These are phyloP conservation scores for Corella eumyota DNA, from an alignment of 23 tunicate species.

Conservation along the genomic window DNA sequence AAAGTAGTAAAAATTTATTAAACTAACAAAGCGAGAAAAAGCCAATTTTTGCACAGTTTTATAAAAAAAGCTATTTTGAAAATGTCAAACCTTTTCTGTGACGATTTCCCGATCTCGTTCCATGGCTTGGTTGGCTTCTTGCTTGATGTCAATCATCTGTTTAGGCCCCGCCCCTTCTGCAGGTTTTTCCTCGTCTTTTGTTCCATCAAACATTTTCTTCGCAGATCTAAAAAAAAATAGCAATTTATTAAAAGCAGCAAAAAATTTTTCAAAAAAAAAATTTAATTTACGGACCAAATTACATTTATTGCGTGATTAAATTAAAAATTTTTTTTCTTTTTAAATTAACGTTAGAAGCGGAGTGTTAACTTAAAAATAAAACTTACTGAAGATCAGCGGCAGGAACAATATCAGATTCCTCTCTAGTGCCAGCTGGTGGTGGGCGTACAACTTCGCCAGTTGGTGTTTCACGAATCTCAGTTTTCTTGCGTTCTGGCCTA, in stretches of 20 bases:
- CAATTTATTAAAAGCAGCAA: too few relatives aligned
- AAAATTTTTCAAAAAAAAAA: too few relatives aligned
- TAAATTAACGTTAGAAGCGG: too few relatives aligned
- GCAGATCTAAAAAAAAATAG: conserved; percentile 36
- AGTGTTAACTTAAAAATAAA: not conserved
- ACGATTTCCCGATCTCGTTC: conserved; percentile 35
- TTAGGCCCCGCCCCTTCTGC: conserved; percentile 33
- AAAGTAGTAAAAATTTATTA: too few relatives aligned
- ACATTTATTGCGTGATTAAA: too few relatives aligned
- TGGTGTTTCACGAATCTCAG: conserved; percentile 15
- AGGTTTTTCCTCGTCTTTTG: conserved; percentile 1
- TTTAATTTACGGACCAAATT: too few relatives aligned
- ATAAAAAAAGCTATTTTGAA: too few relatives aligned
- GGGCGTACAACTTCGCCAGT: conserved; percentile 78
- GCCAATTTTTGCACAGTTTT: too few relatives aligned
- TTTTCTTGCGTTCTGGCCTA: conserved; percentile 12
- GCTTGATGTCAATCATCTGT: conserved; percentile 59
- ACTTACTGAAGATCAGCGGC: conserved; percentile 36
- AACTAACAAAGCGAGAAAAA: too few relatives aligned
- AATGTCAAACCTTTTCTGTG: too few relatives aligned
- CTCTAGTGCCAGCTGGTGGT: conserved; percentile 87
- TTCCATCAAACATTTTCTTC: conserved; percentile 39
- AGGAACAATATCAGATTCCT: conserved; percentile 54
- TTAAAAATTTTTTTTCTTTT: too few relatives aligned
- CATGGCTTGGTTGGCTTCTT: conserved; percentile 50